Evolutionary conservation across 1,140 invertebrate species (phyloP).

Genomic region (Acromyrmex heyeri): DNA sequence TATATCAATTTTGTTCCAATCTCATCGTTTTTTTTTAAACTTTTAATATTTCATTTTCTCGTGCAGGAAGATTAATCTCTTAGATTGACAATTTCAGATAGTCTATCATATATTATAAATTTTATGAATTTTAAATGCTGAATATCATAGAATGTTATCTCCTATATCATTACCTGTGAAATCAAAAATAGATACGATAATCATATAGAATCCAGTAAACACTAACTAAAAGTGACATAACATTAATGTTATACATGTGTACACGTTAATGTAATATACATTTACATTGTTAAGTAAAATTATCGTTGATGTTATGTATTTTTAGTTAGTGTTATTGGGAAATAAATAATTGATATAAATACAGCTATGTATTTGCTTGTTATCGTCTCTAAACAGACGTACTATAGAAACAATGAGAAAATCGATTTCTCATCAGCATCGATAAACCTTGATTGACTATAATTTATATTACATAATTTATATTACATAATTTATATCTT

Average conservation of each 20-base stretch:
- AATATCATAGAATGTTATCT: neutral
- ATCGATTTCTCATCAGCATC: constrained; percentile 48
- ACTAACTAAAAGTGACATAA: too few relatives aligned
- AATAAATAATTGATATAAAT: neutral
- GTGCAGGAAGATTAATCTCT: neutral
- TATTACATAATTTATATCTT: constrained; percentile 33
- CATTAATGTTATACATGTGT: too few relatives aligned
- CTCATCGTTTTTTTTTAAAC: neutral
- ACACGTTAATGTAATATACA: too few relatives aligned
- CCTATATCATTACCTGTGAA: neutral
- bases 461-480: constrained; percentile 63
- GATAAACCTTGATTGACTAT: neutral
- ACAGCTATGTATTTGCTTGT: neutral
- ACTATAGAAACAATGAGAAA: constrained; percentile 25
- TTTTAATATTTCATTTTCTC: constrained; percentile 14
- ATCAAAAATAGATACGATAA: neutral
- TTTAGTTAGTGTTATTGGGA: too few relatives aligned
- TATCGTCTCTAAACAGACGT: neutral
- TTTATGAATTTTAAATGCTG: neutral
- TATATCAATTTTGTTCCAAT: neutral
- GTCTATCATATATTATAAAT: neutral
- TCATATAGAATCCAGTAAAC: neutral
- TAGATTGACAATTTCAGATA: neutral
- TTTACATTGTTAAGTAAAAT: too few relatives aligned
- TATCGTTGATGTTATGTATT: too few relatives aligned